Conservation (phyloP, 1,140 invertebrate species). For the Vanessa tameamea region DNA sequence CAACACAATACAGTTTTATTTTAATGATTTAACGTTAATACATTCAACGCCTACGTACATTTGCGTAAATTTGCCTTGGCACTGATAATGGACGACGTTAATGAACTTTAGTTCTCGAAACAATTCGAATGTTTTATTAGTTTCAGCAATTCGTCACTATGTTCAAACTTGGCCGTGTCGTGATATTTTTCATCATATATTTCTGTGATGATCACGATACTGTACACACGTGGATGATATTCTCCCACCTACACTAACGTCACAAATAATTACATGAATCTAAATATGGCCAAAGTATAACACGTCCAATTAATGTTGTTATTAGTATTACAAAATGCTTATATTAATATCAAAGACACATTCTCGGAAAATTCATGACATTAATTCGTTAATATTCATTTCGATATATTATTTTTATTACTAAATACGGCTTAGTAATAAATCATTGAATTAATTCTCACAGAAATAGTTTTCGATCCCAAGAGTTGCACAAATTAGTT, state of each 20-base stretch:
- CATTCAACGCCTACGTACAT: conserved; percentile 43
- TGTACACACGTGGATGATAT: conserved; percentile 26
- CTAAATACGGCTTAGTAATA: neutral
- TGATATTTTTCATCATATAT: conserved; percentile 30
- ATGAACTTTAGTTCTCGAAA: conserved; percentile 68
- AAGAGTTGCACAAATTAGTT: neutral
- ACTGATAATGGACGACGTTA: conserved; percentile 66
- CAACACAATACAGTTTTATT: neutral
- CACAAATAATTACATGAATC: conserved; percentile 20
- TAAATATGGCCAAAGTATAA: conserved; percentile 15
- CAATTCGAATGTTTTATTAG: conserved; percentile 51
- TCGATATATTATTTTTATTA: neutral
- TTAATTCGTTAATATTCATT: too few relatives aligned
- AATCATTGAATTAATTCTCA: neutral
- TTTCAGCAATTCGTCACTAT: conserved; percentile 39
- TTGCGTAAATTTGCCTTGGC: conserved; percentile 64
- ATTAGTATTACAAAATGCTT: neutral
- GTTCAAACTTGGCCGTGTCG: conserved; percentile 35
- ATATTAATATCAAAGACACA: too few relatives aligned
- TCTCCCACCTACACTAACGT: conserved; percentile 20
- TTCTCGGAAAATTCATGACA: neutral
- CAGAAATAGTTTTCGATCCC: neutral
- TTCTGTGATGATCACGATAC: conserved; percentile 24
- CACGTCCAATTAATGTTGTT: conserved; percentile 13
- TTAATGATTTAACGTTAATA: conserved; percentile 39